A percentile compares a stretch with the other conserved stretches of the same genome.
phyloP scores from a whole-genome alignment of 2,797 vertebrate genomes.

The Spinibarbus caldwelli region DNA sequence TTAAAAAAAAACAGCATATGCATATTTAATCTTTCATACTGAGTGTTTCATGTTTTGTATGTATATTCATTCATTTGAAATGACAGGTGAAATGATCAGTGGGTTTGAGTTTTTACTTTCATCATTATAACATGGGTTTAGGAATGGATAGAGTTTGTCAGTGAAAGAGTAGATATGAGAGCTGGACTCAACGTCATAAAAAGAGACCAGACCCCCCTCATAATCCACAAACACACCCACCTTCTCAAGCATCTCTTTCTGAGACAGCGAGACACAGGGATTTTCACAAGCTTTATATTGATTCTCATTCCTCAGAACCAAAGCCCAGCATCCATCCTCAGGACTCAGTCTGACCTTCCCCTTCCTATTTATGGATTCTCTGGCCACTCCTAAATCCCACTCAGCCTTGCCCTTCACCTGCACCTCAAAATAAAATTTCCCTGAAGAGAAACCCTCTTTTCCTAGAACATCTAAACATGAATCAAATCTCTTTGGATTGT shows the following conservation, averaged over 20 bases:
- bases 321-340: neutral
- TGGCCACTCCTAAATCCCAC: neutral
- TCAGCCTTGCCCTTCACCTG: neutral
- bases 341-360: neutral
- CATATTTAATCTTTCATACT: neutral
- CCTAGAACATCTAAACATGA: neutral
- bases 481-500: neutral
- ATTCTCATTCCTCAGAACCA: neutral
- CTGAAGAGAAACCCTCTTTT: conserved; percentile 1
- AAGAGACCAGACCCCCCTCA: neutral
- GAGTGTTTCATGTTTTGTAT: neutral
- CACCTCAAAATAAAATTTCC: neutral
- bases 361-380: neutral
- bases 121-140: neutral
- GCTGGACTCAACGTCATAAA: neutral
- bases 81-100: neutral
- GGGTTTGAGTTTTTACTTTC: neutral
- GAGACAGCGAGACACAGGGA: neutral
- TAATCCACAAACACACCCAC: conserved; percentile 8
- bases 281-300: neutral
- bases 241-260: neutral
- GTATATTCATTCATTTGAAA: neutral
- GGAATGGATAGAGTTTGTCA: neutral
- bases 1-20: neutral
- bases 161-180: neutral